Evolutionary conservation across 2,888 invertebrate species (phyloP).

Genomic region (Parnassius glacialis): DNA sequence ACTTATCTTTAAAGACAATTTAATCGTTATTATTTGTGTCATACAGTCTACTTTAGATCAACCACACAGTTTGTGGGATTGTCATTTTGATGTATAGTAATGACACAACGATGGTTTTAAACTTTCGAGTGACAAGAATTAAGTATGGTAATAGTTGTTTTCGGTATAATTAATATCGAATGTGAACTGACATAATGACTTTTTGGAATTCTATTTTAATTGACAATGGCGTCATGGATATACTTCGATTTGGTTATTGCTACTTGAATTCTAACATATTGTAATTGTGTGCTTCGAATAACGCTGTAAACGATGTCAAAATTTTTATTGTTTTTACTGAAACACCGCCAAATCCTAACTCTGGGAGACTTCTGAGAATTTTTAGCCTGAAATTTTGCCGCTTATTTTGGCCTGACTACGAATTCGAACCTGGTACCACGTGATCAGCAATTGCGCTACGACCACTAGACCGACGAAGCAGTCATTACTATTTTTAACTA

Average conservation of each 20-base stretch:
- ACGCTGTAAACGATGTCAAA: not conserved
- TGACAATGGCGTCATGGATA: constrained; percentile 40
- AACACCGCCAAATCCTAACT: too few relatives aligned
- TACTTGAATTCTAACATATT: constrained; percentile 29
- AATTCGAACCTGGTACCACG: too few relatives aligned
- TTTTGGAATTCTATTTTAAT: constrained; percentile 49
- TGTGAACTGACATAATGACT: constrained; percentile 68
- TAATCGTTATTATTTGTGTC: not conserved
- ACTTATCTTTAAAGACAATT: not conserved
- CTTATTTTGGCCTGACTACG: too few relatives aligned
- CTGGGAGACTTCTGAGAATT: too few relatives aligned
- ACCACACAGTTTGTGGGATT: constrained; percentile 8
- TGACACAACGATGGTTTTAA: constrained; percentile 59
- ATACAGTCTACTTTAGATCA: constrained; percentile 32
- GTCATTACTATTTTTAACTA: too few relatives aligned
- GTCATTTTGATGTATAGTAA: constrained; percentile 46
- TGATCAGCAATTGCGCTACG: too few relatives aligned
- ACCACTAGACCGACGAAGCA: too few relatives aligned
- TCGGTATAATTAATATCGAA: constrained; percentile 55
- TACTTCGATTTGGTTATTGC: constrained; percentile 31
- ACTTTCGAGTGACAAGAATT: constrained; percentile 61
- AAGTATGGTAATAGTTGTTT: constrained; percentile 48
- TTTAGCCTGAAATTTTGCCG: too few relatives aligned
- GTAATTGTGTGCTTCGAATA: constrained; percentile 25
- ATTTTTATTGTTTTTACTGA: too few relatives aligned